phyloP scores from a whole-genome alignment of 2,888 invertebrate species.

The Ophion ellenae region DNA sequence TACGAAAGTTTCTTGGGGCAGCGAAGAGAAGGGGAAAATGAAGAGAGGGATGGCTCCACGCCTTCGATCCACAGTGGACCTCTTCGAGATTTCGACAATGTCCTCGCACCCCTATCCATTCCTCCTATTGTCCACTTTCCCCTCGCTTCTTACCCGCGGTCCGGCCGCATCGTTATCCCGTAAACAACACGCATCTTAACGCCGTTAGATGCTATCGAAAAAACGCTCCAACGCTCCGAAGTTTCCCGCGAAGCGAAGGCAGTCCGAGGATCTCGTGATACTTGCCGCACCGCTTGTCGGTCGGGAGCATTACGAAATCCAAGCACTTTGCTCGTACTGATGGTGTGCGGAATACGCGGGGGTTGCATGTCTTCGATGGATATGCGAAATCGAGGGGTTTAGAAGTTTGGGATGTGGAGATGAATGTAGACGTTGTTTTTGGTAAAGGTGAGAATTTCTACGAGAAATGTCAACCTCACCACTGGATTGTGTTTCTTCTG shows the following conservation, averaged over 20 bases:
- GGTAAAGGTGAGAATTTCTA: too few relatives aligned
- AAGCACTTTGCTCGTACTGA: too few relatives aligned
- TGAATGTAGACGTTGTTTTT: too few relatives aligned
- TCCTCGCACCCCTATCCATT: constrained; percentile 82
- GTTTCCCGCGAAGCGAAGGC: too few relatives aligned
- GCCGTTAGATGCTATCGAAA: not conserved
- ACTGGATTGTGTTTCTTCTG: too few relatives aligned
- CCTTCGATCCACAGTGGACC: constrained; percentile 53
- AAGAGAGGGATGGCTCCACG: constrained; percentile 28
- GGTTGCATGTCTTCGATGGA: too few relatives aligned
- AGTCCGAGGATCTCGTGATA: not conserved
- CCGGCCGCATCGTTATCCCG: not conserved
- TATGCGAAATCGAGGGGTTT: too few relatives aligned
- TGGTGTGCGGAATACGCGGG: too few relatives aligned
- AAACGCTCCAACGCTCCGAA: not conserved
- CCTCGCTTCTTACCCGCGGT: constrained; percentile 6
- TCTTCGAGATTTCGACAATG: constrained; percentile 54
- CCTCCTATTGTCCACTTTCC: constrained; percentile 61
- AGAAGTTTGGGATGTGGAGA: too few relatives aligned
- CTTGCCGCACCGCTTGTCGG: not conserved
- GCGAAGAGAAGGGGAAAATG: not conserved
- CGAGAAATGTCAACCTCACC: too few relatives aligned
- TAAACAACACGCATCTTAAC: constrained; percentile 22
- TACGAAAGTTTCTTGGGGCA: not conserved
- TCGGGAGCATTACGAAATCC: not conserved